phyloP scores from a whole-genome alignment of 1,140 invertebrate species.

The Battus philenor region DNA sequence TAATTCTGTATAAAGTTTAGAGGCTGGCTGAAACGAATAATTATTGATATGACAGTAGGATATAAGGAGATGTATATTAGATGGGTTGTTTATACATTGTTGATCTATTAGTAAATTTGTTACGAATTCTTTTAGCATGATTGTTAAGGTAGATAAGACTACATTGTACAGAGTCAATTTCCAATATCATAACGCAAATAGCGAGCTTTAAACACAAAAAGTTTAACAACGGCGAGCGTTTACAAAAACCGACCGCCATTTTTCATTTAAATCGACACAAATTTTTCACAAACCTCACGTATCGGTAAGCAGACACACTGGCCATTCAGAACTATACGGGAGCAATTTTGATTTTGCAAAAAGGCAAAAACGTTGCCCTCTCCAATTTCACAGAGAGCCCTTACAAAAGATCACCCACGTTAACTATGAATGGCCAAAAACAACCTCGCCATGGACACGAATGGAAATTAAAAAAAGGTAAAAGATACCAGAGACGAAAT shows the following conservation, averaged over 20 bases:
- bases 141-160: no score
- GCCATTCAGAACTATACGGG: slow-evolving; percentile 13
- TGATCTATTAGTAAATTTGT: no score
- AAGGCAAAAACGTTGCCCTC: slow-evolving; percentile 63
- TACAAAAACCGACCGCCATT: slow-evolving; percentile 2
- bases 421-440: slow-evolving; percentile 73
- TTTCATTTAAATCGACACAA: slow-evolving; percentile 14
- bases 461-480: slow-evolving; percentile 70
- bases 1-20: no score
- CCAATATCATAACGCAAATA: no score
- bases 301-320: slow-evolving; percentile 13
- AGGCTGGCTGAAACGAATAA: no score
- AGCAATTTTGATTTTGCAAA: slow-evolving; percentile 54
- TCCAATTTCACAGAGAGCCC: slow-evolving; percentile 71
- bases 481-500: slow-evolving; percentile 39
- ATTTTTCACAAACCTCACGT: slow-evolving; percentile 6
- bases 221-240: background rate
- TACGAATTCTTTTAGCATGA: no score
- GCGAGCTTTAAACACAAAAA: slow-evolving; percentile 4
- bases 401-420: slow-evolving; percentile 71
- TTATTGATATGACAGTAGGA: no score
- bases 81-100: no score
- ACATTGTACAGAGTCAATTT: no score
- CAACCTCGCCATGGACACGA: slow-evolving; percentile 53
- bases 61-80: no score